Percentiles rank a stretch among this genome's conserved stretches.
Evolutionary conservation across 2,888 invertebrate genomes (phyloP).

Genomic region (Stenchaetothrips biformis): DNA sequence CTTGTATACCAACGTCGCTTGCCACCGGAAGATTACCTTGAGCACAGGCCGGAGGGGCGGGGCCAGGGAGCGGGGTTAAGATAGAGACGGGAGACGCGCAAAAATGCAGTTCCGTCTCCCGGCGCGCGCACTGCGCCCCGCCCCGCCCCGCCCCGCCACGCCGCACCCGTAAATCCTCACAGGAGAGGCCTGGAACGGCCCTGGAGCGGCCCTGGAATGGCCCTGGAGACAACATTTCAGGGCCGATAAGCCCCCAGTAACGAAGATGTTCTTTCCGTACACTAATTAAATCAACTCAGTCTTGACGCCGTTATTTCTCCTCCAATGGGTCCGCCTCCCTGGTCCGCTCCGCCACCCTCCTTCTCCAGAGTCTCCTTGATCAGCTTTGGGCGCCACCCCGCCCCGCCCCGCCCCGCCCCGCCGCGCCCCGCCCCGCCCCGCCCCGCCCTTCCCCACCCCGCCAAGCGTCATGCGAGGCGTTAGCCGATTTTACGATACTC

Average conservation of each 20-base stretch:
- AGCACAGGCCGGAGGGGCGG: background rate
- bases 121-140: background rate
- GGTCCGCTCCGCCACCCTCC: background rate
- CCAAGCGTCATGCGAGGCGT: no score
- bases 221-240: background rate
- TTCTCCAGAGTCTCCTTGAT: background rate
- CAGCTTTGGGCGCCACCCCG: background rate
- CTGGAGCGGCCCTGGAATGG: background rate
- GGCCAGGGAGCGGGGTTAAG: background rate
- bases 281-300: background rate
- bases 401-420: no score
- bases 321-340: background rate
- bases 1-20: no score
- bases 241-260: background rate
- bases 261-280: conserved; percentile 1
- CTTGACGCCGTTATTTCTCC: background rate
- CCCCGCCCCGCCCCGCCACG: background rate
- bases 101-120: no score
- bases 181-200: background rate
- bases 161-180: background rate
- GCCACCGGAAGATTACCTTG: no score
- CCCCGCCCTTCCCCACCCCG: background rate
- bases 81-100: no score
- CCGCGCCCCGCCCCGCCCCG: background rate
- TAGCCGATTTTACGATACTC: no score